Evolutionary conservation across 2,888 invertebrate species (phyloP).

Genomic region (Sympetrum striolatum): DNA sequence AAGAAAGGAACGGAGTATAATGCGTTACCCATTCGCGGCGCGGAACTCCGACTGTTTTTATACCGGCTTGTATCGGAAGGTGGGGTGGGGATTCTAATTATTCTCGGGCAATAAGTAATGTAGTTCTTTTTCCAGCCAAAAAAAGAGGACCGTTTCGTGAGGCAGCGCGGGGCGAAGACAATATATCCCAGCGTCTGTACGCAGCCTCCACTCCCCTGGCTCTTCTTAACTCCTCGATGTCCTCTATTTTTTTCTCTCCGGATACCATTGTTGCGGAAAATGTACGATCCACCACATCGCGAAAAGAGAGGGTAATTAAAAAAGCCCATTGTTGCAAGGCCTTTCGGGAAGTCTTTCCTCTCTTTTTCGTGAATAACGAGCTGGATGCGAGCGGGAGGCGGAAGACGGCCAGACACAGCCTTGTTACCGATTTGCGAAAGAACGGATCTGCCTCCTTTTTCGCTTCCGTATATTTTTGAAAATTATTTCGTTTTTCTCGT

Average conservation of each 20-base stretch:
- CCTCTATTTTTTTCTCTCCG: neutral
- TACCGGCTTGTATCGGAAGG: neutral
- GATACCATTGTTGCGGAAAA: neutral
- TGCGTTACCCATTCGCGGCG: too few species aligned
- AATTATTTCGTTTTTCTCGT: neutral
- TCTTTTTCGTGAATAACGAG: neutral
- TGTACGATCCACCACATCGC: neutral
- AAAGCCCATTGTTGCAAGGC: neutral
- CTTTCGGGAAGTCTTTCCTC: neutral
- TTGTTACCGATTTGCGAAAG: neutral
- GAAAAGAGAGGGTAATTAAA: neutral
- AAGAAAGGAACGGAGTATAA: too few species aligned
- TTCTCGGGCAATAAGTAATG: neutral
- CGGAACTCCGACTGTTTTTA: neutral
- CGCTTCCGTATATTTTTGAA: neutral
- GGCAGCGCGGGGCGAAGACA: neutral
- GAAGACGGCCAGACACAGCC: neutral
- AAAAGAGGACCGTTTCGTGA: neutral
- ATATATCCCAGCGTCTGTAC: neutral
- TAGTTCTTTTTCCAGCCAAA: neutral
- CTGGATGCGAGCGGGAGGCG: neutral
- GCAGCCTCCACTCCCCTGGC: neutral
- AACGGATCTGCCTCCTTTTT: neutral
- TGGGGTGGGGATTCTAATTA: neutral
- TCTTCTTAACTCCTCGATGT: neutral